Evolutionary conservation across 2,797 vertebrate genomes (phyloP), one percentile per base, ranked within the genome.

Genomic region (Dipus sagitta): DNA sequence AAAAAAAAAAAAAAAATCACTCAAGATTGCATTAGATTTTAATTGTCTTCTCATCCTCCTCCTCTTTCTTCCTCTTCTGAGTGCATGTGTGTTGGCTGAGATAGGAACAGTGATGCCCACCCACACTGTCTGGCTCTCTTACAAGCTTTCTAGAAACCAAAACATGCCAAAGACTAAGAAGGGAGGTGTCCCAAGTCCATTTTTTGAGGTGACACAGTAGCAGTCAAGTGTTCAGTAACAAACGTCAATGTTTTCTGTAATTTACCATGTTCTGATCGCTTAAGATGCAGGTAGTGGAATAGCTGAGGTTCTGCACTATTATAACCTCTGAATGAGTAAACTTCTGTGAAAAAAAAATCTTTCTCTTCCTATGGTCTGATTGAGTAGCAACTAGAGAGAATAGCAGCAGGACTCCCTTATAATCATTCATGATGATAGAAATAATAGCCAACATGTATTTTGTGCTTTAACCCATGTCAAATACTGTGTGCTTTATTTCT

Each of bases 351-450:
- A 94, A 64, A 14, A 80, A 82, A 38, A 38, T 71, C 9, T 58
- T 91, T 92, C 42, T 30, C 47, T 91, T 30, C 54, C 83, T 71
- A 3, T 15, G 54, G 5, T 34, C 77, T 92, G 75, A 24, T 60
- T 83, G 32, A 96, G 42, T 86, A 90, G 54, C n/a, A 76, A 32
- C 12, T 13, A 88, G 8, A 88, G 28, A 84, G 12, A 88, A 65
- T 3, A 74, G 13, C 58, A 82, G 11, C 24, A 94, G 28, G 81
- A 54, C 68, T 52, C 75, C 26, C 28, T 82, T 24, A n/a, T 81
- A 90, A 87, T 88, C 85, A 42, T 78, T 21, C 13, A 65, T 81
- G 92, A 77, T 90, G 76, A 81, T 28, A 85, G n/a, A 86, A 89
- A 86, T 88, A 72, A 74, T 38, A 58, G 30, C 52, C 75, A 93